Percentiles rank a stretch among this genome's conserved stretches.
phyloP scores from a whole-genome alignment of 1,140 invertebrate species.

The Bombyx mandarina region DNA sequence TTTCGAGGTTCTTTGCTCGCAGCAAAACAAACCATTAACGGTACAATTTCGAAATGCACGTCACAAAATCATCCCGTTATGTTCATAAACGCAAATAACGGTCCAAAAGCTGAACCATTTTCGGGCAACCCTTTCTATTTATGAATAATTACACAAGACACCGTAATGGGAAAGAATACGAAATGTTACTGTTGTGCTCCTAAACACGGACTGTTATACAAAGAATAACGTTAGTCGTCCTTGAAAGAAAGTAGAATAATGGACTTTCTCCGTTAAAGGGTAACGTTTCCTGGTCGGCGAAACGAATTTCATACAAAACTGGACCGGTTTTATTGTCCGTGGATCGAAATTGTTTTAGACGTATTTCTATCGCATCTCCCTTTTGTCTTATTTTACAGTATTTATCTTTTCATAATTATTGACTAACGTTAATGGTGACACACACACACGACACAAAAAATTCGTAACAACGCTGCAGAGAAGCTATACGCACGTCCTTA shows the following conservation, averaged over 20 bases:
- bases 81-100: conserved; percentile 41
- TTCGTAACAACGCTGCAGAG: no score
- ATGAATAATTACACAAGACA: conserved; percentile 62
- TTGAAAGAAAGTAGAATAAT: conserved; percentile 47
- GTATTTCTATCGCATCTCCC: no score
- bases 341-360: no score
- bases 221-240: conserved; percentile 45
- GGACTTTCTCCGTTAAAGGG: conserved; percentile 59
- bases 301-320: conserved; percentile 29
- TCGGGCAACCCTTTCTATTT: conserved; percentile 52
- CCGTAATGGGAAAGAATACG: conserved; percentile 34
- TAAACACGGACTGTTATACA: conserved; percentile 38
- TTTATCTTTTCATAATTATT: no score
- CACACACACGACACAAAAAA: no score
- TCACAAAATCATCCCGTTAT: conserved; percentile 38
- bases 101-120: conserved; percentile 44
- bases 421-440: no score
- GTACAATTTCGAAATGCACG: conserved; percentile 18
- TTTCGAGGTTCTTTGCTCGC: conserved; percentile 34
- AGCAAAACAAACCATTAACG: conserved; percentile 10
- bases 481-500: no score
- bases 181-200: not conserved
- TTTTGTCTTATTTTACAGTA: no score
- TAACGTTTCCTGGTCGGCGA: conserved; percentile 47
- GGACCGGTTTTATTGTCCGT: not conserved